Percentiles rank a stretch among this genome's conserved stretches.
These are phyloP conservation scores for Aphis gossypii DNA, from an alignment of 1,140 invertebrate species.

Conservation along the genomic window DNA sequence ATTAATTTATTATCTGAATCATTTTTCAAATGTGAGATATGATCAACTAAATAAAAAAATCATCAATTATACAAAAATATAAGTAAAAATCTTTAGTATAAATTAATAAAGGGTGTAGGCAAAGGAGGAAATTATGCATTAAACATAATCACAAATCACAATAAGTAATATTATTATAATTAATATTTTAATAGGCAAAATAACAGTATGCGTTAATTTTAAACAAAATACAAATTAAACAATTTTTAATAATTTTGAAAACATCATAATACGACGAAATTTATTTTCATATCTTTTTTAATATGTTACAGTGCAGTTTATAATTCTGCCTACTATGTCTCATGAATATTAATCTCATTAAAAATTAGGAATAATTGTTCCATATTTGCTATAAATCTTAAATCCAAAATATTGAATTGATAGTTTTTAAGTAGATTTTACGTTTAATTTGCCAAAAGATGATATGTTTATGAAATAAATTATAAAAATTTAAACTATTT, in stretches of 20 bases:
- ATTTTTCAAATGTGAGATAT: not conserved
- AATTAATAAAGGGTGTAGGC: not conserved
- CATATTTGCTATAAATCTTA: too few relatives aligned
- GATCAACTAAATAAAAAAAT: not conserved
- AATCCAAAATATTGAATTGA: not conserved
- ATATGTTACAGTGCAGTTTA: not conserved
- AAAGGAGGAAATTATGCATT: not conserved
- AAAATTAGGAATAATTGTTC: too few relatives aligned
- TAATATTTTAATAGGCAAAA: not conserved
- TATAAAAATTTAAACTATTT: not conserved
- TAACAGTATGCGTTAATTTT: not conserved
- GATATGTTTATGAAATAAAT: too few relatives aligned
- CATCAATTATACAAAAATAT: not conserved
- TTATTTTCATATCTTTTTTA: not conserved
- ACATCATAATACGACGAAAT: not conserved
- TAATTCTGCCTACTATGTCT: too few relatives aligned
- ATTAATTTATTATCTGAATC: not conserved
- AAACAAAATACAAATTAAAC: not conserved
- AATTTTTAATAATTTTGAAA: not conserved
- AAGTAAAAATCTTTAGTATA: not conserved
- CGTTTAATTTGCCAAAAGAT: not conserved
- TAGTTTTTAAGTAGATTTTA: not conserved
- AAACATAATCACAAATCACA: not conserved
- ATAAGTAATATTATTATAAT: not conserved
- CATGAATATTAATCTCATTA: too few relatives aligned